phyloP scores from a whole-genome alignment of 2,113 vertebrate genomes.

The Muntiacus muntjak region DNA sequence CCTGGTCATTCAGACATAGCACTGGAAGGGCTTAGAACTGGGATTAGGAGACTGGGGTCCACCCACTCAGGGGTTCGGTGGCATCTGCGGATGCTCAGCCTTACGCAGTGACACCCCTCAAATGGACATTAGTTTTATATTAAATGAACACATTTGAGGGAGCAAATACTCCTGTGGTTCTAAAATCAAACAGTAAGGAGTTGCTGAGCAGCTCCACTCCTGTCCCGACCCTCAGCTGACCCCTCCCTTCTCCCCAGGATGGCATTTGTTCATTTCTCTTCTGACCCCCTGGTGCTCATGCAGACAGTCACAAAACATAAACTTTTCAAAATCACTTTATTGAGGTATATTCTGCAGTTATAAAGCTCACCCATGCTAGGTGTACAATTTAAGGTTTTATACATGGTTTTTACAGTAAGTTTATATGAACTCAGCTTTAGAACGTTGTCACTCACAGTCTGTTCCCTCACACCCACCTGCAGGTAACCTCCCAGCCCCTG shows the following conservation, averaged over 20 bases:
- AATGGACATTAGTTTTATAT: neutral
- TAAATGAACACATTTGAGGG: neutral
- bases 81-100: neutral
- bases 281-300: too few species aligned
- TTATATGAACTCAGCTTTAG: neutral
- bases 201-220: neutral
- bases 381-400: neutral
- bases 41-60: neutral
- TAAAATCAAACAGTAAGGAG: neutral
- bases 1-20: neutral
- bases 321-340: neutral
- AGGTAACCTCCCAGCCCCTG: neutral
- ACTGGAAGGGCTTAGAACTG: neutral
- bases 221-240: fast-evolving
- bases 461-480: too few species aligned
- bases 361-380: neutral
- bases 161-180: fast-evolving
- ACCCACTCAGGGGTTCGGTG: neutral
- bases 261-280: neutral
- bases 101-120: neutral
- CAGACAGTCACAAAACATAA: neutral
- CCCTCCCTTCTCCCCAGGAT: neutral
- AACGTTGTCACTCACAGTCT: neutral
- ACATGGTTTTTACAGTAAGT: neutral
- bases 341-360: neutral